Percentiles rank a stretch among this genome's conserved stretches.
Evolutionary conservation across 30 jellyfish, hydroid and myxozoan species (phyloP).

Genomic region (Turritopsis rubra): DNA sequence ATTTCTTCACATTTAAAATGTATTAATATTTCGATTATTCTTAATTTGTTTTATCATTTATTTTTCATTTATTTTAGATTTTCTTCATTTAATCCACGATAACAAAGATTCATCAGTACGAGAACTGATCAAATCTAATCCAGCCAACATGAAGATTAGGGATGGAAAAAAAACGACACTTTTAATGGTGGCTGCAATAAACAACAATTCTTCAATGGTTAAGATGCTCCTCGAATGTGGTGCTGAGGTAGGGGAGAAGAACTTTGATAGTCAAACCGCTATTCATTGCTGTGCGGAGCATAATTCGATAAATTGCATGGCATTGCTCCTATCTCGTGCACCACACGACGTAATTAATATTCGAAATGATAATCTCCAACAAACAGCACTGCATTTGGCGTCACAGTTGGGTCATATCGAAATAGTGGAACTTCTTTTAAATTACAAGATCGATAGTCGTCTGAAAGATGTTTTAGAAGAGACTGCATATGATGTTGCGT

Average conservation of each 20-base stretch:
- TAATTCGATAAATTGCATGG: neutral
- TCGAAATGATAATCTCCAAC: neutral
- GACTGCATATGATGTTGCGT: neutral
- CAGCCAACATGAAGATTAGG: neutral
- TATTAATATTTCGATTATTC: neutral
- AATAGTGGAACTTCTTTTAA: neutral
- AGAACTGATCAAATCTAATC: neutral
- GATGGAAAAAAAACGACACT: neutral
- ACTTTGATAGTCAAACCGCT: neutral
- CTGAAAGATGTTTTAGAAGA: neutral
- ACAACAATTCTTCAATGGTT: neutral
- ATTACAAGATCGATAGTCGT: neutral
- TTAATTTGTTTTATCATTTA: neutral
- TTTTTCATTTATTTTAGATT: neutral
- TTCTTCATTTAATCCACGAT: neutral
- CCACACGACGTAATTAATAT: neutral
- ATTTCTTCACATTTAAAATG: neutral
- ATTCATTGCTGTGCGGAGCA: neutral
- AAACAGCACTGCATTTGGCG: neutral
- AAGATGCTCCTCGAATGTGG: neutral
- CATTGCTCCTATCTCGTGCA: neutral
- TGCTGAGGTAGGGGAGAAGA: neutral
- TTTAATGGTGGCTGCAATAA: neutral
- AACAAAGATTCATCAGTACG: neutral
- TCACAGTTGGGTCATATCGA: neutral